Percentiles rank a stretch among this genome's conserved stretches.
These are phyloP conservation scores for Toxotes jaculatrix DNA, from an alignment of 2,113 vertebrate genomes.

Conservation along the genomic window DNA sequence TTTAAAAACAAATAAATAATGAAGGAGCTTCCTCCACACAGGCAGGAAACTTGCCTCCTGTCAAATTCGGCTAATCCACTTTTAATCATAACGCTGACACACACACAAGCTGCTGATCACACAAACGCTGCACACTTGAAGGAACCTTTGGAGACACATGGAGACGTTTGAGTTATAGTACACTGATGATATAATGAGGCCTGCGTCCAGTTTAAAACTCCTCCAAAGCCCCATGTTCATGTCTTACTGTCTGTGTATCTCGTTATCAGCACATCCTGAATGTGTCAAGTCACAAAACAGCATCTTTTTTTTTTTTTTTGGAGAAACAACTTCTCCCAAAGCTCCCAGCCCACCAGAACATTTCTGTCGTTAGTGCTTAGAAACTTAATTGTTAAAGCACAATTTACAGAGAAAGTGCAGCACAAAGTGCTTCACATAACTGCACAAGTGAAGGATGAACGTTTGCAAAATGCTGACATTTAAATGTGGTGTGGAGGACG, in stretches of 20 bases:
- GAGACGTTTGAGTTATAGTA: neutral
- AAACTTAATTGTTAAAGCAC: neutral
- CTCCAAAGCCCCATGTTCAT: neutral
- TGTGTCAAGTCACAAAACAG: neutral
- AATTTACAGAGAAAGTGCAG: neutral
- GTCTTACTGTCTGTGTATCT: conserved; percentile 7
- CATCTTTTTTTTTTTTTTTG: neutral
- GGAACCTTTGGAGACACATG: neutral
- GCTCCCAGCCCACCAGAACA: neutral
- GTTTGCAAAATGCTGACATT: too few species aligned
- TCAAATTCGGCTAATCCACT: neutral
- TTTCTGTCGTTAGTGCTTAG: neutral
- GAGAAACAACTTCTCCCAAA: too few species aligned
- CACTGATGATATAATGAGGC: conserved; percentile 15
- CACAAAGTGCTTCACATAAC: neutral
- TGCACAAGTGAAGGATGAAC: too few species aligned
- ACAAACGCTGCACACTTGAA: neutral
- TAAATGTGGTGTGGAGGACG: too few species aligned
- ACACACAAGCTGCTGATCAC: neutral
- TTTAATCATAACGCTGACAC: conserved; percentile 12
- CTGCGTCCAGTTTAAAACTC: conserved; percentile 11
- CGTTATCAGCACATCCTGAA: conserved; percentile 10
- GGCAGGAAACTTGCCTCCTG: conserved; percentile 6
- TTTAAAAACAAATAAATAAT: neutral
- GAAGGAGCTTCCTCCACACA: too few species aligned